These are phyloP conservation scores for Porites rus DNA, from an alignment of 92 coral and sea anemone species.

Conservation along the genomic window DNA sequence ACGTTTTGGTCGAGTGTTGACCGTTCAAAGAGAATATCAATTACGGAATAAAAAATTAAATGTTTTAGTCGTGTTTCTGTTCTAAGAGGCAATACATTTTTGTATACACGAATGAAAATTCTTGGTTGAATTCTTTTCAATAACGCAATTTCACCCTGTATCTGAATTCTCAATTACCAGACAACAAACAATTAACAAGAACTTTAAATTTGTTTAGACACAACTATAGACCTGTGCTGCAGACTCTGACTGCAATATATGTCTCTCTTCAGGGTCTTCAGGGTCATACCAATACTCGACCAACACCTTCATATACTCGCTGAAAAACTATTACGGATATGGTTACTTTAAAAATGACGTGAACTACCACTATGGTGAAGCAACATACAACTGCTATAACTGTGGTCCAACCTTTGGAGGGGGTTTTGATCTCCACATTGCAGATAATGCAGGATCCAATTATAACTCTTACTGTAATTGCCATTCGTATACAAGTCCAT, in stretches of 20 bases:
- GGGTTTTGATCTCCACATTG: slow-evolving; percentile 13
- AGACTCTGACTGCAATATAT: neutral
- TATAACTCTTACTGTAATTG: neutral
- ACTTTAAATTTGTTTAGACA: too few relatives aligned
- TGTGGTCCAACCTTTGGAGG: slow-evolving; percentile 36
- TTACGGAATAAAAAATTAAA: too few relatives aligned
- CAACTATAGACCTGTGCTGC: too few relatives aligned
- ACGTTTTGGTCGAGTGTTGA: too few relatives aligned
- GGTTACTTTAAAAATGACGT: slow-evolving; percentile 9
- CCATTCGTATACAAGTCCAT: neutral
- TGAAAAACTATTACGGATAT: slow-evolving; percentile 22
- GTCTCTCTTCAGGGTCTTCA: neutral
- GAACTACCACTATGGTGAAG: neutral
- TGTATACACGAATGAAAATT: too few relatives aligned
- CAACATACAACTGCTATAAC: neutral
- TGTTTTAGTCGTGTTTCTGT: too few relatives aligned
- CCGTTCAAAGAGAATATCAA: too few relatives aligned
- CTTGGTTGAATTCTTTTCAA: too few relatives aligned
- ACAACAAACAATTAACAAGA: too few relatives aligned
- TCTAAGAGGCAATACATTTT: too few relatives aligned
- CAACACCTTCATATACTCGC: slow-evolving; percentile 16
- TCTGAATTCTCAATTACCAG: too few relatives aligned
- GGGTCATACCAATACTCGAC: neutral
- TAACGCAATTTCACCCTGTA: too few relatives aligned
- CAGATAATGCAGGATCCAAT: neutral